Percentiles rank a stretch among this genome's conserved stretches.
phyloP scores from a whole-genome alignment of 1,140 invertebrate species.

The Bombus breviceps region DNA sequence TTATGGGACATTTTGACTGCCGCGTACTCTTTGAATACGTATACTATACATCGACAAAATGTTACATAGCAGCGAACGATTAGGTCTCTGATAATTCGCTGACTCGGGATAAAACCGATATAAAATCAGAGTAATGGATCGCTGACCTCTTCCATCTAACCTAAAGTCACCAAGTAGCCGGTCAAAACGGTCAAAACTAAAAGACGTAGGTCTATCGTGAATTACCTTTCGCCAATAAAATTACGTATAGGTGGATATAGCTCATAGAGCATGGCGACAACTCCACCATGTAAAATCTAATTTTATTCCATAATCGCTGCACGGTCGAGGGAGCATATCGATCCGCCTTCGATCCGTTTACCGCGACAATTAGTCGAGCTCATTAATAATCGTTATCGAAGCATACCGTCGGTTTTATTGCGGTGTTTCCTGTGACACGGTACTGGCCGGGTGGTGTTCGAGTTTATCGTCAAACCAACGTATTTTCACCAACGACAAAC shows the following conservation, averaged over 20 bases:
- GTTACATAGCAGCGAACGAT: neutral
- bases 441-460: neutral
- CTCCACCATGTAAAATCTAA: neutral
- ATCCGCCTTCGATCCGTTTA: neutral
- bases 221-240: no score
- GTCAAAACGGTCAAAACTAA: neutral
- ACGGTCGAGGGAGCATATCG: conserved; percentile 1
- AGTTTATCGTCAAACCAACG: conserved; percentile 24
- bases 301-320: neutral
- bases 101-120: neutral
- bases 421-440: neutral
- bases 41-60: neutral
- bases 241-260: no score
- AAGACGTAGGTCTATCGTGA: no score
- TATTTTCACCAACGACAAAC: conserved; percentile 26
- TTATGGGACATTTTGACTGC: neutral
- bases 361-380: conserved; percentile 15
- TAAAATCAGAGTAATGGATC: neutral
- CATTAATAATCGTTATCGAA: conserved; percentile 23
- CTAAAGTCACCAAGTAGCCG: neutral
- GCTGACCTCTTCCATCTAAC: no score
- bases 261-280: neutral
- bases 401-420: conserved; percentile 19
- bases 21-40: no score
- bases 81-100: neutral